A percentile compares a stretch with the other conserved stretches of the same genome.
Evolutionary conservation across 2,113 vertebrate genomes (phyloP).

Genomic region (Ivindomyrus marchei): DNA sequence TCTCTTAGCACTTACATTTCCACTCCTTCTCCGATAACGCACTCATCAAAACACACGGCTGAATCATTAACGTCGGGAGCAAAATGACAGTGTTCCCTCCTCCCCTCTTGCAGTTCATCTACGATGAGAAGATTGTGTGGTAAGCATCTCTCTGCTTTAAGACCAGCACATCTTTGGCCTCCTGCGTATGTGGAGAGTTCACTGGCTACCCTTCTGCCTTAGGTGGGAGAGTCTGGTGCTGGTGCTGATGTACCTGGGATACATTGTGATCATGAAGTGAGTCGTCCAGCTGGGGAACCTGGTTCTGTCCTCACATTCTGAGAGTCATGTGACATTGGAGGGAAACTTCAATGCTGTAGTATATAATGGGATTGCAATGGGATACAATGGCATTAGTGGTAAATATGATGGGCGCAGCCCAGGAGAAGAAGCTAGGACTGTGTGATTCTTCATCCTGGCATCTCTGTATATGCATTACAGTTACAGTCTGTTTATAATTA

Average conservation of each 20-base stretch:
- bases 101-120: constrained; percentile 69
- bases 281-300: constrained; percentile 30
- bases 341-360: not conserved
- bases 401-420: not conserved
- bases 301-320: not conserved
- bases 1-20: not conserved
- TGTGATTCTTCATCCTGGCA: not conserved
- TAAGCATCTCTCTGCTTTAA: constrained; percentile 51
- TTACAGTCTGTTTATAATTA: not conserved
- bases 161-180: not conserved
- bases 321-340: not conserved
- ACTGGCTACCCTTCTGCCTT: constrained; percentile 35
- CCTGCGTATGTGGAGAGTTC: not conserved
- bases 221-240: constrained; percentile 87
- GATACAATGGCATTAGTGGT: not conserved
- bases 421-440: not conserved
- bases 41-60: not conserved
- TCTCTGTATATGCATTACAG: constrained; percentile 1
- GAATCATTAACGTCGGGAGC: not conserved
- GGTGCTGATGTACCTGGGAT: constrained; percentile 74
- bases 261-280: constrained; percentile 89
- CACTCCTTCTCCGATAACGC: not conserved
- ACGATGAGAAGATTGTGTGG: constrained; percentile 80
- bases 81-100: not conserved
- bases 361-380: not conserved